A percentile compares a stretch with the other conserved stretches of the same genome.
Conservation (phyloP, 2,888 invertebrate genomes). For the Oconnorella tubifera region DNA sequence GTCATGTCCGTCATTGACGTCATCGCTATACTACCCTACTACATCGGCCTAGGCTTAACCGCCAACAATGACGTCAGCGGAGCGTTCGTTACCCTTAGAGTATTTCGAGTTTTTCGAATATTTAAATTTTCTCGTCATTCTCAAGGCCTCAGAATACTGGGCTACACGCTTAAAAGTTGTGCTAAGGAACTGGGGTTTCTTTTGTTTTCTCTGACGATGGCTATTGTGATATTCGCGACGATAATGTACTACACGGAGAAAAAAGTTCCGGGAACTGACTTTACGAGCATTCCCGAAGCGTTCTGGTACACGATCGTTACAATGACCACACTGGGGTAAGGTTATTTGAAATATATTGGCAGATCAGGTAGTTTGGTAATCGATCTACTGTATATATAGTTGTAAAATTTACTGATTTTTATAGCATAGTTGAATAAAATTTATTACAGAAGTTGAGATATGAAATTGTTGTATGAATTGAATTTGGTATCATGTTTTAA, state of each 20-base stretch:
- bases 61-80: slow-evolving; percentile 98
- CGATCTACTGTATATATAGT: background rate
- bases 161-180: slow-evolving; percentile 98
- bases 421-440: background rate
- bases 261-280: slow-evolving; percentile 92
- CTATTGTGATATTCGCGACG: slow-evolving; percentile 99
- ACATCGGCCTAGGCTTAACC: slow-evolving; percentile 89
- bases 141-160: slow-evolving; percentile 86
- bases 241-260: slow-evolving; percentile 99
- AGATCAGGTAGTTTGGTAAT: background rate
- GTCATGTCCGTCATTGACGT: slow-evolving; percentile 99
- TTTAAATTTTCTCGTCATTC: slow-evolving; percentile 99
- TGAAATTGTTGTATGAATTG: too few relatives aligned
- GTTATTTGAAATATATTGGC: too few relatives aligned
- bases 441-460: too few relatives aligned
- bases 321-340: slow-evolving; percentile 97
- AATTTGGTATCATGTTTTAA: too few relatives aligned
- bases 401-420: background rate
- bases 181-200: slow-evolving; percentile 98
- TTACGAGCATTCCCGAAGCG: slow-evolving; percentile 98
- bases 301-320: slow-evolving; percentile 99
- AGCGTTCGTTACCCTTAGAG: slow-evolving; percentile 96
- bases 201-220: slow-evolving; percentile 98
- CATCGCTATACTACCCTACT: slow-evolving; percentile 97
- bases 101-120: slow-evolving; percentile 98